Base-by-base conservation (phyloP, 35 echinoderm and acorn worm genomes). In the Nesometra sesokonis region DNA sequence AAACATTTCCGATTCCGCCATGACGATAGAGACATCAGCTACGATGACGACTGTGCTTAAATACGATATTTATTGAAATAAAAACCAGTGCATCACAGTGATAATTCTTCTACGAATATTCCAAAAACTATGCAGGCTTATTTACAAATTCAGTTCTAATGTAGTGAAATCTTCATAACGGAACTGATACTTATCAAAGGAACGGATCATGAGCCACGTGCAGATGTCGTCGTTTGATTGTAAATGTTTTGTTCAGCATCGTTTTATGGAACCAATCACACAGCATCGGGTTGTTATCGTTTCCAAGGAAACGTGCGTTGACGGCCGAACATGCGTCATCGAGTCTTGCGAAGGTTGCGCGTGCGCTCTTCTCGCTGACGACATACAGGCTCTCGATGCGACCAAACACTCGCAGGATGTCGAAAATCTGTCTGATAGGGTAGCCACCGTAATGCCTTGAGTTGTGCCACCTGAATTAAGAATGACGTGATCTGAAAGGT, bases 181-280 rank as follows among this genome's bases (percentile, higher is more conserved):
- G 4, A 7, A 4, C 38, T 43, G 15, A 43, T n/a, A n/a, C n/a
- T n/a, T 81, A 88, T 31, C 82, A 57, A 34, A 88, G 8, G 79
- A 88, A 88, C 5, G 87, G 87, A 83, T 88, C 82, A 47, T 88
- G 82, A 32, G 57, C 78, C 3, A 88, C 87, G 46, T 88, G 80
- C 29, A 88, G 80, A 67, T 88, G 87, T 31, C 82, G 39, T 77
- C 87, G 38, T 67, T 82, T 88, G 36, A 82, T 46, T 46, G 47
- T 52, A 27, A 88, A 88, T 13, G 87, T 29, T 77, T 88, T 88
- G 40, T 88, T 88, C 79, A 82, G 79, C 87, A 88, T 88, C 32
- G 87, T 35, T 38, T 88, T 88, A 37, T 88, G 87, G 32, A 82
- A 88, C 87, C 87, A 88, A 17, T 80, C 79, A 13, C 87, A 88